A percentile compares a stretch with the other conserved stretches of the same genome.
These are phyloP conservation scores for Tethya wilhelma DNA, from an alignment of 37 sponge, comb jelly and placozoan genomes.

Conservation along the genomic window DNA sequence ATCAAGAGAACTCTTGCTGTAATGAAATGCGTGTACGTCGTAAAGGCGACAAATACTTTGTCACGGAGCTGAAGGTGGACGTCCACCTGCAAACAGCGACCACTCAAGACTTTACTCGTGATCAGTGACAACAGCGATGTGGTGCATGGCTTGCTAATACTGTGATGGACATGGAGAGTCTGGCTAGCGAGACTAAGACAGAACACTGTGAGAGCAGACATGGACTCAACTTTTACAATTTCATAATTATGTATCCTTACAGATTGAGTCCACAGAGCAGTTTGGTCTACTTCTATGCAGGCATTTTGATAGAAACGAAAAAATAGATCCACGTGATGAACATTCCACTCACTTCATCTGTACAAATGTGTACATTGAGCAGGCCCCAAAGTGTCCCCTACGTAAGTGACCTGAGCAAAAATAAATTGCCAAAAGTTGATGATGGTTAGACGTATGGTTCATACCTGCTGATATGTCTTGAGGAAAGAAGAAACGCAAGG, in stretches of 20 bases:
- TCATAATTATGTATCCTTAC: too few relatives aligned
- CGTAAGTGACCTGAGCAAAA: too few relatives aligned
- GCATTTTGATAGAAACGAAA: too few relatives aligned
- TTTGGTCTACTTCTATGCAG: conserved; percentile 49
- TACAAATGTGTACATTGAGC: conserved; percentile 45
- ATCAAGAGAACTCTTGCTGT: too few relatives aligned
- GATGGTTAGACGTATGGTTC: not conserved
- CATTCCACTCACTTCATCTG: too few relatives aligned
- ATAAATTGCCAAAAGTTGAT: not conserved
- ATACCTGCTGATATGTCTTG: conserved; percentile 47
- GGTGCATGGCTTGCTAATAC: conserved; percentile 67
- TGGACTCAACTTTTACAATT: too few relatives aligned
- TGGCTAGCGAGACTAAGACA: too few relatives aligned
- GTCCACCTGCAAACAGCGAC: conserved; percentile 32
- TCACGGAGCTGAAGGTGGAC: conserved; percentile 48
- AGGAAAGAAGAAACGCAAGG: too few relatives aligned
- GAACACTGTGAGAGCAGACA: conserved; percentile 35
- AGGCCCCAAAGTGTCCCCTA: too few relatives aligned
- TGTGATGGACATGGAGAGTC: conserved; percentile 36
- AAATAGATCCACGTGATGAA: too few relatives aligned
- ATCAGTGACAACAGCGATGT: conserved; percentile 64
- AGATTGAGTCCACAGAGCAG: conserved; percentile 58
- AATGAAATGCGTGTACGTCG: conserved; percentile 55
- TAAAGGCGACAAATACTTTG: conserved; percentile 28
- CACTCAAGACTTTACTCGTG: conserved; percentile 32